Conservation (phyloP, 2,113 vertebrate genomes). For the Calyptomena viridis region DNA sequence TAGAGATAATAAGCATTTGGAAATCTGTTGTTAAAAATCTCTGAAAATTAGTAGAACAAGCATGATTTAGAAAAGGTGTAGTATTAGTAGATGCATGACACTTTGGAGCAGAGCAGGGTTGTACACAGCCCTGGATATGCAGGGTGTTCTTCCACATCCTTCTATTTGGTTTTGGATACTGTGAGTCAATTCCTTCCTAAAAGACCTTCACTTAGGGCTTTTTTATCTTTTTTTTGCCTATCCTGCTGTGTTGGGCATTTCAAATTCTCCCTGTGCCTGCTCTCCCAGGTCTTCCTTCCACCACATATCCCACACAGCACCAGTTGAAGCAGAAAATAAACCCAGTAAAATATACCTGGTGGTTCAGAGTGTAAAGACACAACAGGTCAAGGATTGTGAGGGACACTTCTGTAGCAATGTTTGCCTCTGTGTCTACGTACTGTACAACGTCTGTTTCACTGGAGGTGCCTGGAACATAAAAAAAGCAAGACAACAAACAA, state of each 20-base stretch:
- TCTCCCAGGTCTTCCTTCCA: neutral
- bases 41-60: neutral
- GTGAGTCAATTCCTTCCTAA: neutral
- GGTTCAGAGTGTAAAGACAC: conserved; percentile 89
- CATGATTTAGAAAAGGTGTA: neutral
- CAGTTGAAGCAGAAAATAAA: neutral
- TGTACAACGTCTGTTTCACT: conserved; percentile 87
- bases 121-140: rapidly evolving
- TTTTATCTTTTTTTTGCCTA: neutral
- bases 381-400: conserved; percentile 91
- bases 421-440: conserved; percentile 92
- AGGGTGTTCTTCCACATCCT: neutral
- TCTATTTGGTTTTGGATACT: neutral
- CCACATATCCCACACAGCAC: neutral
- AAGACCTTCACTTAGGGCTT: neutral
- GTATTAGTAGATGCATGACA: neutral
- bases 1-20: neutral
- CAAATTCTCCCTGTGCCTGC: neutral
- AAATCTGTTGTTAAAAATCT: neutral
- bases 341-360: conserved; percentile 80
- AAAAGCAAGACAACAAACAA: neutral
- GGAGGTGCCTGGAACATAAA: conserved; percentile 70
- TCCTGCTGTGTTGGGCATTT: neutral
- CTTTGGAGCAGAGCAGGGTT: neutral
- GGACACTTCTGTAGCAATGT: conserved; percentile 90